Percentiles rank a stretch among this genome's conserved stretches.
These are phyloP conservation scores for Pristionchus mayeri DNA, from an alignment of 2,888 invertebrate genomes.

Conservation along the genomic window DNA sequence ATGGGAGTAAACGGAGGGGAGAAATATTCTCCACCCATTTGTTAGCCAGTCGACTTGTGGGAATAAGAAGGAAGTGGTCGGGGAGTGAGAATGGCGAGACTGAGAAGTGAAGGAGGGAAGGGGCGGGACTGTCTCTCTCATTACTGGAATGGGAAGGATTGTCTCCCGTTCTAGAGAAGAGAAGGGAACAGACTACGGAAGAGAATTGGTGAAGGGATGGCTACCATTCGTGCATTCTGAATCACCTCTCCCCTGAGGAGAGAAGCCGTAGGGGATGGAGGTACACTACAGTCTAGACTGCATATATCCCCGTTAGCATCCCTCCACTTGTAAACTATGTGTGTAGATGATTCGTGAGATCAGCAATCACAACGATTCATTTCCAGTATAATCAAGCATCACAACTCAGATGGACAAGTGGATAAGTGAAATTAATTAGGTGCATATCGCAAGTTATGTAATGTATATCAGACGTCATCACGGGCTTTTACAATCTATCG, in stretches of 20 bases:
- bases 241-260: background rate
- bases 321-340: background rate
- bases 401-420: background rate
- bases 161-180: background rate
- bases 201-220: background rate
- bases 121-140: background rate
- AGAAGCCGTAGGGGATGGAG: background rate
- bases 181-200: background rate
- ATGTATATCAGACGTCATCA: background rate
- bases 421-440: slow-evolving; percentile 26
- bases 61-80: background rate
- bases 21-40: too few species aligned
- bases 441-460: slow-evolving; percentile 25
- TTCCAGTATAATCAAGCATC: slow-evolving; percentile 15
- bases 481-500: background rate
- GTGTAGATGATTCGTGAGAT: background rate
- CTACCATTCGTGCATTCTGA: background rate
- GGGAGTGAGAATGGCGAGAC: background rate
- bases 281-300: slow-evolving; percentile 9
- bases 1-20: too few species aligned
- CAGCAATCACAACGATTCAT: background rate
- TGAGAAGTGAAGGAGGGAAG: slow-evolving; percentile 3
- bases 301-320: background rate
- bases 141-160: background rate
- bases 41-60: too few species aligned